Evolutionary conservation across 2,888 invertebrate genomes (phyloP).

Genomic region (Lasius fuliginosus): DNA sequence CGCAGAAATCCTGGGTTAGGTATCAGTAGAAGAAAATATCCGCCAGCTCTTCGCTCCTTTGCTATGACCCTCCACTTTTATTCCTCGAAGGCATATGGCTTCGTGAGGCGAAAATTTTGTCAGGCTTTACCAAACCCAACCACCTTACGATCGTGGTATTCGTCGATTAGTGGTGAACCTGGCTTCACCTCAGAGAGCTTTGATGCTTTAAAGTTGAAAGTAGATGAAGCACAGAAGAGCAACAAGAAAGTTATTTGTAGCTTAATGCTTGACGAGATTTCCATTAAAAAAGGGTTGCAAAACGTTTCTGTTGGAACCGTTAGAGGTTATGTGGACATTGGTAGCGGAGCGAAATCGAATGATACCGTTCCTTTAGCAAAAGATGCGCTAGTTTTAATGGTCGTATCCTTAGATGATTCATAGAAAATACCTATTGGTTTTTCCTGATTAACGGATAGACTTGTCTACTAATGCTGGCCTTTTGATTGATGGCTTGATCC

Average conservation of each 20-base stretch:
- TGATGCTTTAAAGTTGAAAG: background rate
- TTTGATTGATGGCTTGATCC: background rate
- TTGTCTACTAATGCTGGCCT: background rate
- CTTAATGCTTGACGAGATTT: slow-evolving; percentile 9
- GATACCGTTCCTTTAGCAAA: background rate
- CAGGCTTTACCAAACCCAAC: background rate
- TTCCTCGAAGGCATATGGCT: background rate
- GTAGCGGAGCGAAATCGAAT: background rate
- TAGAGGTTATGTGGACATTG: background rate
- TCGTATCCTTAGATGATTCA: background rate
- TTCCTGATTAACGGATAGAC: background rate
- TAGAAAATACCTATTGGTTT: slow-evolving; percentile 6
- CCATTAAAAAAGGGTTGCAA: background rate
- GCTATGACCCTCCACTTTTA: background rate
- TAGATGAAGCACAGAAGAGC: background rate
- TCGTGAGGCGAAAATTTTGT: background rate
- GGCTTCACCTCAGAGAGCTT: background rate
- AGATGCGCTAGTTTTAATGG: slow-evolving; percentile 7
- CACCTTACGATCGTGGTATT: background rate
- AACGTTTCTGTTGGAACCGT: background rate
- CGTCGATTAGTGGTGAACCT: background rate
- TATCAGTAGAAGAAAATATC: background rate
- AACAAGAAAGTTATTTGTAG: background rate
- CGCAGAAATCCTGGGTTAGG: background rate
- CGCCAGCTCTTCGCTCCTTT: background rate